These are phyloP conservation scores for Radopholus similis DNA, from an alignment of 1,140 invertebrate genomes.

Conservation along the genomic window DNA sequence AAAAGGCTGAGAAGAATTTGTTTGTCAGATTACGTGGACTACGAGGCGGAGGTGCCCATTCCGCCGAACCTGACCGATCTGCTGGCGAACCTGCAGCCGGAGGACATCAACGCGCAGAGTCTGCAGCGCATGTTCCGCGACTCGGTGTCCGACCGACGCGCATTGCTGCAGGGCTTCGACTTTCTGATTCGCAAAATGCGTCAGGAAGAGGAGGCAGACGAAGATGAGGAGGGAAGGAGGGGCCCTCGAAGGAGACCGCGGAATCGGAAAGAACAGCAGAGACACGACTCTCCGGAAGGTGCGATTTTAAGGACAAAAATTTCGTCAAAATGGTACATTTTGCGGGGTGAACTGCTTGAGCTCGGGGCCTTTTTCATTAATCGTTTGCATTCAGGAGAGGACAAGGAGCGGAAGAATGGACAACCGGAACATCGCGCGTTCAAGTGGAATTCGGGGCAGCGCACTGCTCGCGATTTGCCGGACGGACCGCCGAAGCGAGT, in stretches of 20 bases:
- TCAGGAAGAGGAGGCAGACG: background rate
- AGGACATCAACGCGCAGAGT: conserved; percentile 50
- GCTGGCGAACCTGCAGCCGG: conserved; percentile 51
- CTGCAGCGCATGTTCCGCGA: conserved; percentile 54
- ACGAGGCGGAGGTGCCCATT: conserved; percentile 55
- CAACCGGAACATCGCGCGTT: background rate
- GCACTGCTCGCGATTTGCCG: conserved; percentile 11
- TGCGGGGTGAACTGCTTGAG: no score
- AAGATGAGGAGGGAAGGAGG: conserved; percentile 6
- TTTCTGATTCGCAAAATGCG: conserved; percentile 41
- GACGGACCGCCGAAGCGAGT: background rate
- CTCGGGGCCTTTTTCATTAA: no score
- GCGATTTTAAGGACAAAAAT: no score
- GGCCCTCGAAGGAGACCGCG: background rate
- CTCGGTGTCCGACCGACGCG: conserved; percentile 51
- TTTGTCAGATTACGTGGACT: conserved; percentile 46
- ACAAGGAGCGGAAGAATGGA: background rate
- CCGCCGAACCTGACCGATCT: conserved; percentile 55
- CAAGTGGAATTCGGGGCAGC: no score
- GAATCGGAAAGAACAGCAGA: background rate
- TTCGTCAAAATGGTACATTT: no score
- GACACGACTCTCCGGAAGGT: no score
- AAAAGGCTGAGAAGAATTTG: background rate
- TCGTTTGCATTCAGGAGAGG: no score
- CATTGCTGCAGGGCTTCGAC: conserved; percentile 46